Evolutionary conservation across 64 coral and sea anemone genomes (phyloP).

Genomic region (Stichodactyla mertensii): DNA sequence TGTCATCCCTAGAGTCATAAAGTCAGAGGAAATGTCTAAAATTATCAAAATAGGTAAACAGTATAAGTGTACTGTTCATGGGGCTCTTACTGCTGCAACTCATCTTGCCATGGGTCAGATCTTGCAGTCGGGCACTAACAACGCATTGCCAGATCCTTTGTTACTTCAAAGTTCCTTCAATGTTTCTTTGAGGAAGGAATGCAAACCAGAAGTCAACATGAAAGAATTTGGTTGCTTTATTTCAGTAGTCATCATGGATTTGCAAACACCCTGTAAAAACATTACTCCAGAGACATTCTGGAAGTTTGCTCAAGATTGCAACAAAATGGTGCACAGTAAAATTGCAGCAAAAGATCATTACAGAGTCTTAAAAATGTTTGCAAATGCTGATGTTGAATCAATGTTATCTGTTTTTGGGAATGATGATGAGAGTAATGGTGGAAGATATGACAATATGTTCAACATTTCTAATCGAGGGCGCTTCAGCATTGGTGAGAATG

Average conservation of each 20-base stretch:
- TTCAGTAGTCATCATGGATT: constrained; percentile 19
- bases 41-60: constrained; percentile 21
- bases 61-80: constrained; percentile 40
- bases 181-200: constrained; percentile 30
- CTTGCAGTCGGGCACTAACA: not conserved
- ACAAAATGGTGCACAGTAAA: not conserved
- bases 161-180: constrained; percentile 12
- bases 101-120: constrained; percentile 38
- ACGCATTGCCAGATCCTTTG: not conserved
- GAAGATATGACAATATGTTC: constrained; percentile 14
- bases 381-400: not conserved
- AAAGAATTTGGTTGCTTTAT: constrained; percentile 59
- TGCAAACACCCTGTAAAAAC: constrained; percentile 17
- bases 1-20: not conserved
- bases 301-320: constrained; percentile 62
- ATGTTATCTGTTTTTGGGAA: not conserved
- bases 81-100: constrained; percentile 40
- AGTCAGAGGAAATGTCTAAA: constrained; percentile 16
- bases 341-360: not conserved
- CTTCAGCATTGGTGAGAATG: constrained; percentile 1
- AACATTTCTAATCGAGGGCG: constrained; percentile 42
- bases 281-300: constrained; percentile 43
- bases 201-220: constrained; percentile 30
- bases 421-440: not conserved
- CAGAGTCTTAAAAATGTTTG: constrained; percentile 1